Base-by-base conservation (phyloP, 2,797 vertebrate species). In the Cirrhinus mrigala region DNA sequence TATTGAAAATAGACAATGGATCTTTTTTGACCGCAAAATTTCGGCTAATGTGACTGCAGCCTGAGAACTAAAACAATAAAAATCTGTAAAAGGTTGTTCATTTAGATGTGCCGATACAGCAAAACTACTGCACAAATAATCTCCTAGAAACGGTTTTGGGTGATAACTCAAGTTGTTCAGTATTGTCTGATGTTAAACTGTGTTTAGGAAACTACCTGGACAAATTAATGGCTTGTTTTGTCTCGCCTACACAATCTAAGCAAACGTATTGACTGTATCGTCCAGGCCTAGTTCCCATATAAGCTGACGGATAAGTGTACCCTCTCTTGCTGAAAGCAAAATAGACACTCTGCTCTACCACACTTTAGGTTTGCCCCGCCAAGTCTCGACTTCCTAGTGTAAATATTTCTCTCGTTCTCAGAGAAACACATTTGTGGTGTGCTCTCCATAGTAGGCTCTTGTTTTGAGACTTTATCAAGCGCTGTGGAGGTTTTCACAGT, bases 351-450 rank as follows among this genome's bases (percentile, higher is more conserved):
- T 50, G 68, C 73, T 77, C 22, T 71, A 70, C 78, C 74, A 82
- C 52, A 81, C 66, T 60, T 84, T 70, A 37, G 27, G 10, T 40
- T 22, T 52, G 50, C 22, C 4, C 52, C 50, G 79, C 80, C 86
- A 77, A 81, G 71, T 58, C 85, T 79, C 22, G 84, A 79, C 70
- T 85, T 81, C 69, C 60, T 68, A 60, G 20, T 83, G 18, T 81
- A 89, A 89, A 89, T 87, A 86, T 87, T 88, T 89, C 82, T 75
- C 66, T 66, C 62, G 16, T 50, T 74, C 64, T 40, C 48, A 12
- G 81, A 82, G 83, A 75, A 86, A 85, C 78, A 44, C 60, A 52
- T 60, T 78, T 79, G 73, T 69, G 73, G 50, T 79, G 74, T 33
- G 54, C 46, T 62, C 70, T 24, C 52, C 37, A 62, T 40, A 79